A percentile compares a stretch with the other conserved stretches of the same genome.
Evolutionary conservation across 2,888 invertebrate genomes (phyloP).

Genomic region (Mesorhabditis sp.): DNA sequence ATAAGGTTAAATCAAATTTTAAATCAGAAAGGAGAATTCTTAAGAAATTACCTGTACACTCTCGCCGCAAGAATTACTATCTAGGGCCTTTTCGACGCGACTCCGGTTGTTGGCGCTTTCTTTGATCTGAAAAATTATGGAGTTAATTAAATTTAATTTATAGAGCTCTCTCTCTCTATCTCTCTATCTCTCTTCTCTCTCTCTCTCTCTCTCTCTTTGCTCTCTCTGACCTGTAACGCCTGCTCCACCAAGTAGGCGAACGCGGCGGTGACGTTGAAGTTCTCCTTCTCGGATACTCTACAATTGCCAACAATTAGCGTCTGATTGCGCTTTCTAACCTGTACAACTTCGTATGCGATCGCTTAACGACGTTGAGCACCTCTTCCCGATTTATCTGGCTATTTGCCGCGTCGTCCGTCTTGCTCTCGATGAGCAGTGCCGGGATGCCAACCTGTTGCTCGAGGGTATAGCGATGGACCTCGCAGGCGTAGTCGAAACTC

Average conservation of each 20-base stretch:
- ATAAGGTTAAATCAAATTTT: neutral
- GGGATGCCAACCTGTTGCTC: neutral
- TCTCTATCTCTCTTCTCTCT: neutral
- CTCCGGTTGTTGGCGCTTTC: neutral
- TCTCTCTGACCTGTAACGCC: neutral
- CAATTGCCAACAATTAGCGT: too few relatives aligned
- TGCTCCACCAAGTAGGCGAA: neutral
- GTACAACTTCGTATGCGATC: neutral
- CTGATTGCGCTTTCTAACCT: neutral
- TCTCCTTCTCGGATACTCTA: slow-evolving; percentile 6
- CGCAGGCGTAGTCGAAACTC: slow-evolving; percentile 6
- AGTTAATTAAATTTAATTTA: too few relatives aligned
- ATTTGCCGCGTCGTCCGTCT: neutral
- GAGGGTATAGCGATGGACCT: neutral
- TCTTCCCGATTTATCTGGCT: slow-evolving; percentile 1
- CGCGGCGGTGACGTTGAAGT: neutral
- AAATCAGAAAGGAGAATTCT: neutral
- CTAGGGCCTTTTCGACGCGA: neutral
- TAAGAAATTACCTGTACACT: neutral
- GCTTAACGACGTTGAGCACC: neutral
- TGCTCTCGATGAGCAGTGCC: neutral
- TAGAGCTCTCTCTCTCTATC: too few relatives aligned
- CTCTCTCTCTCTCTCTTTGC: neutral
- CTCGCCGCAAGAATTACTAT: neutral
- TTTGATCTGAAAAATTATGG: neutral